Conservation (phyloP, 2,888 invertebrate species). For the Ormyrus pomaceus region DNA sequence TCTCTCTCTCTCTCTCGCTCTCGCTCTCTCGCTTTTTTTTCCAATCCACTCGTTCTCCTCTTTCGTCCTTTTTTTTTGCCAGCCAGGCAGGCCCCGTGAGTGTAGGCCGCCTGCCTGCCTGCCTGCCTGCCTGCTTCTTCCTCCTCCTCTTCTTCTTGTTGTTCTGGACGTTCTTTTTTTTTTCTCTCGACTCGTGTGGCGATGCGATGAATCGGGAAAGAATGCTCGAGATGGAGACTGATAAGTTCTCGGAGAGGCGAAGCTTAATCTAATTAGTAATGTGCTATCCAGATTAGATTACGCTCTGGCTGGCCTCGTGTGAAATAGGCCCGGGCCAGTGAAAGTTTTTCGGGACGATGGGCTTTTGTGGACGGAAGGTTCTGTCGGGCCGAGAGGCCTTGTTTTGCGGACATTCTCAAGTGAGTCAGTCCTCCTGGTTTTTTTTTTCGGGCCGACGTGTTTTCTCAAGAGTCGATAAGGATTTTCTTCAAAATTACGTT, state of each 20-base stretch:
- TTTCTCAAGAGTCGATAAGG: background rate
- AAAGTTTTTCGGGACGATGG: no score
- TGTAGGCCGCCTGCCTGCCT: no score
- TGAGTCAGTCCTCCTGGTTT: no score
- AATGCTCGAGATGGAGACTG: conserved; percentile 7
- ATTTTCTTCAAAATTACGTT: background rate
- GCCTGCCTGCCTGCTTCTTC: background rate
- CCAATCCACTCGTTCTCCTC: background rate
- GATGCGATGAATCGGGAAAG: conserved; percentile 17
- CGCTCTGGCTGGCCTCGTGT: no score
- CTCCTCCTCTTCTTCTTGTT: background rate
- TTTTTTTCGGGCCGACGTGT: background rate
- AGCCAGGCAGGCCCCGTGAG: no score
- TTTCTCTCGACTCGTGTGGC: background rate
- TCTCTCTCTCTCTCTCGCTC: background rate
- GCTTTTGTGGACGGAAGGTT: no score
- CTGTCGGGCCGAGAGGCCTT: no score
- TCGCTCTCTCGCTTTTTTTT: background rate
- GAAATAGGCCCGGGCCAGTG: no score
- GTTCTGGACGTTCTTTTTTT: background rate
- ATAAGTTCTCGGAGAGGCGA: background rate
- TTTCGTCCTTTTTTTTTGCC: no score
- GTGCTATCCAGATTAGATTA: conserved; percentile 13
- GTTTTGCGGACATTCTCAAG: no score
- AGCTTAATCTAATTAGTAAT: conserved; percentile 34